Conservation (phyloP, 1,140 invertebrate genomes). For the Pseudomyrmex pallidus region DNA sequence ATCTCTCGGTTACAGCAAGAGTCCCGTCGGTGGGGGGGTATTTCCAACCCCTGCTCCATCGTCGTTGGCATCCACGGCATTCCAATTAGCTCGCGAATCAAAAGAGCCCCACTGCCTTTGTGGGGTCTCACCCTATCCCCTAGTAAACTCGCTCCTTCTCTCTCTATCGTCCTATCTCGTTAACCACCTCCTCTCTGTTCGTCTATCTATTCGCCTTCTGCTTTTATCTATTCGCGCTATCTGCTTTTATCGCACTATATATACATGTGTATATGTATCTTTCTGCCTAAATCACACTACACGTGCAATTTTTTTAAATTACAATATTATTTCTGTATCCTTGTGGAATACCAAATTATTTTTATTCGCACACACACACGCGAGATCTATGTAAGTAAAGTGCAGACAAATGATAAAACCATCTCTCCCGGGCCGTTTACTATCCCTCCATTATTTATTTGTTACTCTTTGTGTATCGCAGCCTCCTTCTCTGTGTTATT, state of each 20-base stretch:
- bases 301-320: not conserved
- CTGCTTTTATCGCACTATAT: constrained; percentile 57
- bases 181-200: constrained; percentile 58
- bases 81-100: constrained; percentile 85
- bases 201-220: constrained; percentile 48
- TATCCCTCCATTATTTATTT: constrained; percentile 21
- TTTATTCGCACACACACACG: not conserved
- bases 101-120: constrained; percentile 85
- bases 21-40: constrained; percentile 66
- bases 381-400: not conserved
- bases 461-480: constrained; percentile 37
- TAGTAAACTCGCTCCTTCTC: constrained; percentile 72
- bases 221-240: constrained; percentile 23
- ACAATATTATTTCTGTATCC: too few species aligned
- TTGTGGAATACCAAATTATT: constrained; percentile 18
- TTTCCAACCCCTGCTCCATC: constrained; percentile 79
- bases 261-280: constrained; percentile 45
- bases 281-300: constrained; percentile 60
- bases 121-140: constrained; percentile 80
- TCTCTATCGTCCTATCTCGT: constrained; percentile 59
- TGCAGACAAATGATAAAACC: constrained; percentile 42
- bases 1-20: constrained; percentile 76
- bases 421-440: constrained; percentile 12
- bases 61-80: constrained; percentile 85
- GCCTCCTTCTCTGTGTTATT: constrained; percentile 33